Evolutionary conservation across 1,140 invertebrate species (phyloP).

Genomic region (Megalonaias nervosa): DNA sequence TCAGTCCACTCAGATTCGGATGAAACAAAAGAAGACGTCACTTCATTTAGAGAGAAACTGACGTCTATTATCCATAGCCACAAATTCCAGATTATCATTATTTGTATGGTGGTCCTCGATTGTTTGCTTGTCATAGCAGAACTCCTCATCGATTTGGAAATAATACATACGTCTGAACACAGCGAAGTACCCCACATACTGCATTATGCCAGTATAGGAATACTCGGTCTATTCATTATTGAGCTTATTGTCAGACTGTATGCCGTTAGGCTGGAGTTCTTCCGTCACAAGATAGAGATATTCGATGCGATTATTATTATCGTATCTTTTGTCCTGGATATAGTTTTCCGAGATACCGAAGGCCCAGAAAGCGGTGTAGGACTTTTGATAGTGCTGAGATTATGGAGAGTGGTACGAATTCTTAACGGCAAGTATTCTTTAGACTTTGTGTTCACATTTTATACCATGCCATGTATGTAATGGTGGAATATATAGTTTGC

Average conservation of each 20-base stretch:
- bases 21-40: slow-evolving; percentile 51
- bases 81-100: slow-evolving; percentile 67
- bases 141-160: slow-evolving; percentile 65
- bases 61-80: slow-evolving; percentile 58
- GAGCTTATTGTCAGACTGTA: slow-evolving; percentile 65
- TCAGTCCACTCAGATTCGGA: slow-evolving; percentile 64
- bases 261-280: slow-evolving; percentile 65
- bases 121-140: slow-evolving; percentile 66
- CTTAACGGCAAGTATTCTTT: slow-evolving; percentile 62
- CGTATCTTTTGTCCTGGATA: slow-evolving; percentile 68
- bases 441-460: too few relatives aligned
- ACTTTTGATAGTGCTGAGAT: slow-evolving; percentile 33
- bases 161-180: slow-evolving; percentile 25
- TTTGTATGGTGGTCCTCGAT: slow-evolving; percentile 67
- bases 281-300: slow-evolving; percentile 68
- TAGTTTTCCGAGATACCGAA: slow-evolving; percentile 56
- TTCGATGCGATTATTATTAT: slow-evolving; percentile 45
- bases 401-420: slow-evolving; percentile 68
- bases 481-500: too few relatives aligned
- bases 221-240: slow-evolving; percentile 67
- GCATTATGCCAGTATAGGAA: slow-evolving; percentile 63
- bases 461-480: too few relatives aligned
- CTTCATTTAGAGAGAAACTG: slow-evolving; percentile 55
- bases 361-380: slow-evolving; percentile 55
- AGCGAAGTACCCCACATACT: slow-evolving; percentile 51